These are phyloP conservation scores for Luscinia megarhynchos DNA, from an alignment of 2,797 vertebrate genomes.

Conservation along the genomic window DNA sequence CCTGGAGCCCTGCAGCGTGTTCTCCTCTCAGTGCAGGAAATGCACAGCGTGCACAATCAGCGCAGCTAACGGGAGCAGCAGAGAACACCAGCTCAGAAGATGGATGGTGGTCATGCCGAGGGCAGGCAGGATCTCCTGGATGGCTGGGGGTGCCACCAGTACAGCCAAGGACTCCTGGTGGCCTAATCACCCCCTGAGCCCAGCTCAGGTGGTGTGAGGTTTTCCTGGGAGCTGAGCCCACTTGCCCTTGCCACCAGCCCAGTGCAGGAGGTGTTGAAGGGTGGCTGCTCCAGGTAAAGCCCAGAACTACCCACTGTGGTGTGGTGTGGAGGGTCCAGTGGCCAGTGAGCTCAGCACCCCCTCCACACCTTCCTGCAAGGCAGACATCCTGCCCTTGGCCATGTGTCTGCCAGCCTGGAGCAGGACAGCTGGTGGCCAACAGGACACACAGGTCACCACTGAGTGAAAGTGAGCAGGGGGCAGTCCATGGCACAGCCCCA, in stretches of 20 bases:
- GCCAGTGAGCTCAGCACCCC: background rate
- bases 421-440: background rate
- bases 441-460: background rate
- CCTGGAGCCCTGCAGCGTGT: background rate
- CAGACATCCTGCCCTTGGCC: background rate
- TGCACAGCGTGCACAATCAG: fast-evolving
- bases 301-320: fast-evolving
- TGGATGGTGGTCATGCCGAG: fast-evolving
- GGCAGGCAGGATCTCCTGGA: background rate
- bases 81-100: background rate
- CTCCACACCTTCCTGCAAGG: fast-evolving
- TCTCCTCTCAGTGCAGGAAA: background rate
- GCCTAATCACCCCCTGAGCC: background rate
- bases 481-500: background rate
- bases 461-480: fast-evolving
- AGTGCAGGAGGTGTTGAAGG: background rate
- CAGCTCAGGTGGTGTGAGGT: background rate
- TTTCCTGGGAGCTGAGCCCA: background rate
- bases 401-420: background rate
- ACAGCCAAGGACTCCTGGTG: background rate
- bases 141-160: background rate
- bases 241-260: background rate
- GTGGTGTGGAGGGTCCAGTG: background rate
- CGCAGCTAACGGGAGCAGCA: background rate
- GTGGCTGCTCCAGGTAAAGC: background rate